Base-by-base conservation (phyloP, 1,140 invertebrate genomes). In the Rhyacophila brunnea region DNA sequence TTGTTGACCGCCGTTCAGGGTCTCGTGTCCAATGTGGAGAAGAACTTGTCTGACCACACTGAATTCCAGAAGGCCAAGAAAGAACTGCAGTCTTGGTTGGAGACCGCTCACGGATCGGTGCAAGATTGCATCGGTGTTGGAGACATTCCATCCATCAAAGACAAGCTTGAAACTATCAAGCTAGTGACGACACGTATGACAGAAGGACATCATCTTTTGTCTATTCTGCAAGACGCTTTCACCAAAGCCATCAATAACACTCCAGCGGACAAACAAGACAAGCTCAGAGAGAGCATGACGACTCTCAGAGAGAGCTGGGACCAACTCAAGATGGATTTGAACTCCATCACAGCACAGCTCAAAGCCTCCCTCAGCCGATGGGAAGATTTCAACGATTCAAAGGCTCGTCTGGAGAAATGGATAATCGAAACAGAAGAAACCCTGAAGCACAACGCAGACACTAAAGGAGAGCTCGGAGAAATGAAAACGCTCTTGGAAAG, bases 401-500 rank as follows among this genome's bases (percentile, higher is more conserved):
- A 85, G 56, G 76, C 79, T 23, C 84, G 81, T 42, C 78, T 93
- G 1, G 82, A 87, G 18, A 81, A 82, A 67, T 92, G 90, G 89
- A 77, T 92, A 0, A 78, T 71, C 5, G 83, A 84, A 42, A 87
- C 83, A 0, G 87, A 89, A 71, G 77, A 82, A 43, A 77, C 75
- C 18, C 68, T 93, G 0, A 80, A 85, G 54, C 78, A 81, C 47
- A 75, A 84, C 11, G 81, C 85, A 0, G 79, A 87, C 42, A 88
- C 87, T 1, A 89, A 87, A 67, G 91, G 90, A 23, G 92, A 95
- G 75, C 74, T 94, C 5, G 88, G 91, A 46, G 92, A 95, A 77
- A 94, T 95, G 86, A 94, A 93, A 73, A 94, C 91, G 0, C 78
- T 92, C 15, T 76, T 93, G 1, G 94, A 96, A 70, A 85, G 91